These are phyloP conservation scores for Toxotes chatareus DNA, from an alignment of 2,113 vertebrate genomes.

Conservation along the genomic window DNA sequence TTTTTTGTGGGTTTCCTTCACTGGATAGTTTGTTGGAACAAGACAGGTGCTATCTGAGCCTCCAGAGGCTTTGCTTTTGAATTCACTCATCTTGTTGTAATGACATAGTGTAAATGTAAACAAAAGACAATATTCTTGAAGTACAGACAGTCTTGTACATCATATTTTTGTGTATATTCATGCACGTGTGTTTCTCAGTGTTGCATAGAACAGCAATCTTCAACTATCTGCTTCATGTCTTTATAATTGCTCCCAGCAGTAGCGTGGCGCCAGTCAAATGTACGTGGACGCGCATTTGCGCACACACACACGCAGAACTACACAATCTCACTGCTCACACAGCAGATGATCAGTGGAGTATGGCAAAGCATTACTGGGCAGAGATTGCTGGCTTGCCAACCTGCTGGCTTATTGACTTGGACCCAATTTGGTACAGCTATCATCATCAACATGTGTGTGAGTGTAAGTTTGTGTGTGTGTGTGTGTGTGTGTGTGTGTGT, in stretches of 20 bases:
- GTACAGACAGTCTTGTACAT: conserved; percentile 25
- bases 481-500: background rate
- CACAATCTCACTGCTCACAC: conserved; percentile 28
- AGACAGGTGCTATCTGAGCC: background rate
- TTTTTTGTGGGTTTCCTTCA: background rate
- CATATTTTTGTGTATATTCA: conserved; percentile 43
- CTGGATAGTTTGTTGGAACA: background rate
- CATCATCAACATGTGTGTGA: conserved; percentile 15
- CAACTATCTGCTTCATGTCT: conserved; percentile 76
- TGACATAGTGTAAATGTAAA: conserved; percentile 24
- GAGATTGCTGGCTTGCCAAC: conserved; percentile 29
- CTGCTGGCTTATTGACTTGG: conserved; percentile 53
- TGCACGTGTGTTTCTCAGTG: conserved; percentile 40
- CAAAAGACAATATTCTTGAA: conserved; percentile 10
- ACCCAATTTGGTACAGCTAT: conserved; percentile 47
- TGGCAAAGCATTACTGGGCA: conserved; percentile 65
- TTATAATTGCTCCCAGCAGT: conserved; percentile 79
- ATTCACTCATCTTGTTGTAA: background rate
- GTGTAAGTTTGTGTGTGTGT: conserved; percentile 1
- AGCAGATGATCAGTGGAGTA: conserved; percentile 54
- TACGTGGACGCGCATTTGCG: conserved; percentile 25
- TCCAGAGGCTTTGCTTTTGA: background rate
- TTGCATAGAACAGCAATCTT: conserved; percentile 61
- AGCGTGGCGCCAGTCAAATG: conserved; percentile 76
- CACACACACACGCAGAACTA: conserved; percentile 1